Evolutionary conservation across 2,113 vertebrate species (phyloP), one percentile per base, ranked within the genome.

Genomic region (Microtus oregoni): DNA sequence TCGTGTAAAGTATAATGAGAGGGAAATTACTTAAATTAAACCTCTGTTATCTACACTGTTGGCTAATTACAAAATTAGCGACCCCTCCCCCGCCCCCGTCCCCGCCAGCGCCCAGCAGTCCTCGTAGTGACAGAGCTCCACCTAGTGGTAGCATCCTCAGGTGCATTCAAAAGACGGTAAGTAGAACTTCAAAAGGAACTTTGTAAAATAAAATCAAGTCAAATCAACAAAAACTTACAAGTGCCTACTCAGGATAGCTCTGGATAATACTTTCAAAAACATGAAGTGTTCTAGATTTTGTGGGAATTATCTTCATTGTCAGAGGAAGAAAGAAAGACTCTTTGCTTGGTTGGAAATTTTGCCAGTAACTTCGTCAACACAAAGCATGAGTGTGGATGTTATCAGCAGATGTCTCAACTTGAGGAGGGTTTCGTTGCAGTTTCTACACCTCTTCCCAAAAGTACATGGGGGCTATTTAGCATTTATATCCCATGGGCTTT

Each of bases 381-480:
- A 91, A 73, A 96, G 67, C 65, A 58, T 38, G n/a, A 75, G 58
- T 0, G 0, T 44, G 79, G 24, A 89, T 38, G 68, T 58, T 52
- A 68, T 72, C 81, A 52, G 76, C 28, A 30, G 73, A n/a, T 68
- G 4, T 30, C 63, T 78, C 38, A 55, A 77, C 86, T 75, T 77
- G 52, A 86, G 55, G 19, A 30, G 68, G n/a, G 67, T 58, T 28
- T 72, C 63, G 85, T 79, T 96, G 55, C 73, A 88, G 89, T 96
- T 83, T 58, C 87, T 22, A 65, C 28, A 73, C 85, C 61, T 90
- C 94, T 94, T 96, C 79, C 79, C 87, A 81, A 55, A 88, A 96
- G 96, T 87, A 88, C 30, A 75, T 35, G 67, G 88, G 88, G 75
- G 47, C 89, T 97, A 68, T 82, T 97, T 97, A 95, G 96, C 96